phyloP scores from a whole-genome alignment of 2,113 vertebrate genomes.

The Zosterops borbonicus region DNA sequence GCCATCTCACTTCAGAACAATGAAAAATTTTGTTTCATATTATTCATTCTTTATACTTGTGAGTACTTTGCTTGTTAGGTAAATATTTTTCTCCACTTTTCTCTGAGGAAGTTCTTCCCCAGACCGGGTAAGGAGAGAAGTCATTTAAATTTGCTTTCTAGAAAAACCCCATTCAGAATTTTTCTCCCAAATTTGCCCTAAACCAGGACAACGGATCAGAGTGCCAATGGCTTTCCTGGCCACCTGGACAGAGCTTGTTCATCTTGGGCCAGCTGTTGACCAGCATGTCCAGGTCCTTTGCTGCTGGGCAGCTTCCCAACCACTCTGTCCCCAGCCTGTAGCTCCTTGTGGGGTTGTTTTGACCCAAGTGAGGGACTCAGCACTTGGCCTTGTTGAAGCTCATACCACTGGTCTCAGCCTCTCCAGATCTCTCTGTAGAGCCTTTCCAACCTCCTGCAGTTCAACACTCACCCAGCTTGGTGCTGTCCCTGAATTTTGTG shows the following conservation, averaged over 20 bases:
- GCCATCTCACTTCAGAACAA: too few species aligned
- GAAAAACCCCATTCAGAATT: too few species aligned
- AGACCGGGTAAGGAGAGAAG: too few species aligned
- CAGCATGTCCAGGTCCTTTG: not conserved
- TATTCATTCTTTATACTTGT: too few species aligned
- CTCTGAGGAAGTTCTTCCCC: too few species aligned
- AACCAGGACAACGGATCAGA: not conserved
- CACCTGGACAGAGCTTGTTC: not conserved
- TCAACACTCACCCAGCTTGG: too few species aligned
- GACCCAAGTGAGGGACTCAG: not conserved
- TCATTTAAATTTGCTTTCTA: too few species aligned
- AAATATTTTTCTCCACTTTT: too few species aligned
- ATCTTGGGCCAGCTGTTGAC: not conserved
- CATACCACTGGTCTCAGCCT: not conserved
- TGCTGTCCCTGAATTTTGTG: accelerated
- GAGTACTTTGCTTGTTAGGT: too few species aligned
- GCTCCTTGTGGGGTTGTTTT: not conserved
- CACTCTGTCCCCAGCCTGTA: not conserved
- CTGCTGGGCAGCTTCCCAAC: not conserved
- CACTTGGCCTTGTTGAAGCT: not conserved
- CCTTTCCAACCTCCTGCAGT: not conserved
- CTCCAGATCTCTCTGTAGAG: not conserved
- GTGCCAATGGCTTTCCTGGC: not conserved
- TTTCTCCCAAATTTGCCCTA: too few species aligned
- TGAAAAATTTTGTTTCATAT: too few species aligned